Base-by-base conservation (phyloP, 2,888 invertebrate species). In the Eulithis prunata region DNA sequence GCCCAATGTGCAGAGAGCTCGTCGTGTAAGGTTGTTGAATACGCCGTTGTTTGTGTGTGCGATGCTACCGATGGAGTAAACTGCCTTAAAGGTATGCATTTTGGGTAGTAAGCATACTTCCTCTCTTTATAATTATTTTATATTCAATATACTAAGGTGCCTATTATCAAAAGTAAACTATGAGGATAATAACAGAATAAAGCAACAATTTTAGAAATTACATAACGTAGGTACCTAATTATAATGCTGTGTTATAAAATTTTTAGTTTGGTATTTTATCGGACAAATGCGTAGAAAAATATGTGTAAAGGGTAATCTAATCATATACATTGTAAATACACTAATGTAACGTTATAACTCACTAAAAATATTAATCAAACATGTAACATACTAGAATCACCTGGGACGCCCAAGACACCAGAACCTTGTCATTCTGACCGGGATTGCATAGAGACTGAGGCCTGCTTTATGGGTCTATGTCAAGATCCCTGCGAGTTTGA, bases 401-500 rank as follows among this genome's bases (percentile, higher is more conserved):
- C 95, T 80, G 95, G 95, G 87, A 94, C 94, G 86, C 94, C 95
- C 80, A 96, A 95, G 89, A 94, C 94, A 86, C 96, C 95, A 79
- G 96, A 95, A 90, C 96, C 96, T 82, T 97, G 97, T 94, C 95
- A 96, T 90, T 96, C 96, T 86, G 96, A 97, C 91, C 95, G 95
- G 84, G 96, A 97, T 91, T 97, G 97, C 93, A 96, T 96, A 91
- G 95, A 96, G 84, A 95, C 94, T 76, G 96, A 97, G 93, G 96
- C 96, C 82, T 97, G 97, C 91, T 96, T 96, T 90, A 96, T 96
- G 95, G 96, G 96, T 80, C 90, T 95, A 78, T 97, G 97, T 91
- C 95, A 96, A 88, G 95, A 97, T 90, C 97, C 97, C 77, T 97
- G 97, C 91, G 96, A 96, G 87, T 95, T 97, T 94, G 95, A 95